Percentiles rank a stretch among this genome's conserved stretches.
These are phyloP conservation scores for Spheniscus mendiculus DNA, from an alignment of 2,113 vertebrate genomes.

Conservation along the genomic window DNA sequence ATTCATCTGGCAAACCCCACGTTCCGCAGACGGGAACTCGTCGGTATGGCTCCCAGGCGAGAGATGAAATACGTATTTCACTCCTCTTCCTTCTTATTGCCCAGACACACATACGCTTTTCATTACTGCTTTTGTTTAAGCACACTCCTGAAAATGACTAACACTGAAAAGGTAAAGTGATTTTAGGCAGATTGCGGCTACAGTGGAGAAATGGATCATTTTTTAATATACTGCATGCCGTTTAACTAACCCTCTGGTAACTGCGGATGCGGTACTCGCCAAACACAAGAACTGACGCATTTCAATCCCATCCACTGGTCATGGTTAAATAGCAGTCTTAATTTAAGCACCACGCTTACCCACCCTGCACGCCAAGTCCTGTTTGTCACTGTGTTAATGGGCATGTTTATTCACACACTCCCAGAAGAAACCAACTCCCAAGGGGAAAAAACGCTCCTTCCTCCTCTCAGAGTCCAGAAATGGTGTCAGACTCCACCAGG, in stretches of 20 bases:
- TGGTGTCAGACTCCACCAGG: not conserved
- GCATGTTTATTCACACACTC: not conserved
- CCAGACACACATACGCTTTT: not conserved
- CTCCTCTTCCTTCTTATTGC: not conserved
- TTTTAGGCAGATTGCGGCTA: not conserved
- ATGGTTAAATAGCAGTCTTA: not conserved
- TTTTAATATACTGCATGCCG: not conserved
- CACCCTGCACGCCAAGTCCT: not conserved
- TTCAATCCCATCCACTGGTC: not conserved
- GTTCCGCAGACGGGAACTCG: not conserved
- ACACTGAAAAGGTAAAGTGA: not conserved
- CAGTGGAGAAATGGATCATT: not conserved
- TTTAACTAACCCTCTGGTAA: not conserved
- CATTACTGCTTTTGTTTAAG: not conserved
- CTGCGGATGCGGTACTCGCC: not conserved
- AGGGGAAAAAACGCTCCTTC: not conserved
- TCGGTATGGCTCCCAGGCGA: not conserved
- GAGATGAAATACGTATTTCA: not conserved
- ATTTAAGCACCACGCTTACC: not conserved
- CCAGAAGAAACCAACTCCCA: not conserved
- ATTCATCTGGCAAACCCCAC: not conserved
- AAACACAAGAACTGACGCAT: not conserved
- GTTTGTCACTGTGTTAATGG: not conserved
- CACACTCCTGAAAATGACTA: not conserved
- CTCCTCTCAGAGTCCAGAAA: not conserved